Conservation (phyloP, 2,113 vertebrate genomes). For the Amia ocellicauda region DNA sequence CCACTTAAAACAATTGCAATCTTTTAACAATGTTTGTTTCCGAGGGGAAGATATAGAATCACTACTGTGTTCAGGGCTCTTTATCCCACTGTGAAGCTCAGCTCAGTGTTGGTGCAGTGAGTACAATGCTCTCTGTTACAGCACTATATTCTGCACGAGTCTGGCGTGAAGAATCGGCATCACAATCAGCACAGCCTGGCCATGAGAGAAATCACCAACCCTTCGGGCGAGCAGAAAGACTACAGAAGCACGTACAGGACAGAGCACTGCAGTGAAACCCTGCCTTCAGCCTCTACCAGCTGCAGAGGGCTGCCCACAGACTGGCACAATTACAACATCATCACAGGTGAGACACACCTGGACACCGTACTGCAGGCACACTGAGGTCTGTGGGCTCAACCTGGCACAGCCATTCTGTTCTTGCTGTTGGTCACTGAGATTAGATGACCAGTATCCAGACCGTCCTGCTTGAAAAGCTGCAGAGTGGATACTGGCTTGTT, state of each 20-base stretch:
- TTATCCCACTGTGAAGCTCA: not conserved
- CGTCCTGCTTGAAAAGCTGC: too few species aligned
- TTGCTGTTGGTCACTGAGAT: too few species aligned
- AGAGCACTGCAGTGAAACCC: constrained; percentile 1
- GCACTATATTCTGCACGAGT: constrained; percentile 25
- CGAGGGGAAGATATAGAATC: not conserved
- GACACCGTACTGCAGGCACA: not conserved
- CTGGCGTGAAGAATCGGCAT: constrained; percentile 26
- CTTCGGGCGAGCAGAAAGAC: not conserved
- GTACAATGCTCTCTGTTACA: constrained; percentile 1
- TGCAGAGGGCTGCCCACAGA: constrained; percentile 19
- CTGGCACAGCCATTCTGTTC: not conserved
- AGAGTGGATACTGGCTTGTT: too few species aligned
- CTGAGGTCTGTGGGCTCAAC: not conserved
- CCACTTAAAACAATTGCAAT: too few species aligned
- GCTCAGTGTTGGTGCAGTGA: too few species aligned
- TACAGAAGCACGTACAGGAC: constrained; percentile 28
- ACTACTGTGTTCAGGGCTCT: not conserved
- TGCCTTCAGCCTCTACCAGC: accelerated
- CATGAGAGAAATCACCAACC: constrained; percentile 43
- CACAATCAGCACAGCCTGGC: constrained; percentile 23
- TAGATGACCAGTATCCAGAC: too few species aligned
- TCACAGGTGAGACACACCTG: constrained; percentile 41
- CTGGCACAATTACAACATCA: constrained; percentile 48
- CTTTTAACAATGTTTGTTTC: not conserved